Base-by-base conservation (phyloP, 1,140 invertebrate species). In the Eueides isabella region DNA sequence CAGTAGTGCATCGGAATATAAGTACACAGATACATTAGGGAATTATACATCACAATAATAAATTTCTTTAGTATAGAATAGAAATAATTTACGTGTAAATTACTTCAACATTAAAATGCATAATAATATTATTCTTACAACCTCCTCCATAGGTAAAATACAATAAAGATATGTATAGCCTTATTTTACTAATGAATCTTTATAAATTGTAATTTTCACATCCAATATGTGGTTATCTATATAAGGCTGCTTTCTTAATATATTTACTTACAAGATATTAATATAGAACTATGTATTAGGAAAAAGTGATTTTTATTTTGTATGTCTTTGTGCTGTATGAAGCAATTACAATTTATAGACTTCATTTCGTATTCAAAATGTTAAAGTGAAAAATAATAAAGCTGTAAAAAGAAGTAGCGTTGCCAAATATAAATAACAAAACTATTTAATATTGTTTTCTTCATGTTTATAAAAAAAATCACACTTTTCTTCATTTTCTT, bases 1-100 rank as follows among this genome's bases (percentile, higher is more conserved):
- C 73, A 75, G 67, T 75, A 75, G 73, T 75, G 73, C n/a, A 26
- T 69, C 26, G 29, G 31, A 69, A 71, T 75, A 73, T 63, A 73
- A 73, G 66, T 73, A 73, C 55, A 73, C 61, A 23, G 48, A 9
- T 26, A 55, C 12, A 55, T 26, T 23, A 55, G 9, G 48, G 7
- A 55, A 55, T 48, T 48, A 72, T 68, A 73, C 66, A 73, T 48
- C 33, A 73, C 66, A 67, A 63, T 68, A 68, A 41, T 48, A 31
- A 26, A 62, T 62, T n/a, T 30, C 61, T 30, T 55, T 62, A 62
- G 38, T 67, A 61, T 72, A 61, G 30, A 67, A 61, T 28, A 62
- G 55, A 62, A 73, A 68, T 67, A 73, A 44, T 61, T 65, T 65
- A 68, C 11, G 26, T 14, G 5, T 38, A 33, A n/a, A 48, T 11